Evolutionary conservation across 2,113 vertebrate genomes (phyloP).

Genomic region (Morone saxatilis): DNA sequence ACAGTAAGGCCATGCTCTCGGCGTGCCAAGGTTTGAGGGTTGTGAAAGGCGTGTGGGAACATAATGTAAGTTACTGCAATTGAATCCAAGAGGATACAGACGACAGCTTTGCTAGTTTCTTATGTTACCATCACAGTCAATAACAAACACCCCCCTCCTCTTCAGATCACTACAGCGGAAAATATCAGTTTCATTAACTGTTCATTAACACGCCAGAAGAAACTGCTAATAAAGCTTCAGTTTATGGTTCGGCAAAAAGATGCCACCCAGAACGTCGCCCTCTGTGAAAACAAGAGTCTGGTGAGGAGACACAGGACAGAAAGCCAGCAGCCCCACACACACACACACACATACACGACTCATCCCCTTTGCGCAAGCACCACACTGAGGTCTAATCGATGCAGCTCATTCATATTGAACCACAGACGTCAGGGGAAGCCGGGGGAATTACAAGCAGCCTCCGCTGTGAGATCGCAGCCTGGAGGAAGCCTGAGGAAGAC

Average conservation of each 20-base stretch:
- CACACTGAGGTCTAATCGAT: conserved; percentile 78
- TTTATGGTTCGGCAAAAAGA: conserved; percentile 55
- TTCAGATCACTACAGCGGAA: not conserved
- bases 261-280: conserved; percentile 54
- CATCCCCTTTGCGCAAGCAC: conserved; percentile 46
- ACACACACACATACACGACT: conserved; percentile 41
- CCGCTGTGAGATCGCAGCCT: conserved; percentile 70
- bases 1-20: conserved; percentile 36
- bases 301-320: conserved; percentile 51
- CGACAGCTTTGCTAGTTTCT: conserved; percentile 24
- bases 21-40: conserved; percentile 22
- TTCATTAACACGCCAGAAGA: conserved; percentile 39
- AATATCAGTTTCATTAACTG: conserved; percentile 27
- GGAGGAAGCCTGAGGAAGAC: conserved; percentile 59
- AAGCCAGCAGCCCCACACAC: conserved; percentile 51
- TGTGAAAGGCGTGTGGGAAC: conserved; percentile 12
- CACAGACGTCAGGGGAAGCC: conserved; percentile 76
- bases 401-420: conserved; percentile 81
- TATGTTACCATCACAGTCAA: conserved; percentile 9
- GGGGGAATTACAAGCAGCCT: conserved; percentile 79
- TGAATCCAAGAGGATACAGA: conserved; percentile 8
- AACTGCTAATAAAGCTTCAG: conserved; percentile 61
- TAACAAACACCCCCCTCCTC: not conserved
- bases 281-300: conserved; percentile 67
- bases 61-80: not conserved